Base-by-base conservation (phyloP, 2,797 vertebrate genomes). In the Halcyon leucocephala region DNA sequence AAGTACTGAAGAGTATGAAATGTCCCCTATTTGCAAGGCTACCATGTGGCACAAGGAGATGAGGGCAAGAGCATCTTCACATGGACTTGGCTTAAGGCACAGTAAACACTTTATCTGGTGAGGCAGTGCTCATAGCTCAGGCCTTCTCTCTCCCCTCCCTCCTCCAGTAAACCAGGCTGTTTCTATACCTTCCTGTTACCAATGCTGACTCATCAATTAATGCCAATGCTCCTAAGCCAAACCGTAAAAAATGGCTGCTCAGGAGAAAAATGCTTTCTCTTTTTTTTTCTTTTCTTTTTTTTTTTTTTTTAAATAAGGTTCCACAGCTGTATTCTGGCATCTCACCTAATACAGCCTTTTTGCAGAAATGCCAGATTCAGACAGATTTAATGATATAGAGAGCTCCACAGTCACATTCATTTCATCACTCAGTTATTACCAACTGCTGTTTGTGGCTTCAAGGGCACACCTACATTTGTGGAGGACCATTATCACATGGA, bases 341-440 rank as follows among this genome's bases (percentile, higher is more conserved):
- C 24, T 42, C 54, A 20, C 22, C 20, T 48, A 76, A 37, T 14
- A 31, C n/a, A 65, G 10, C 11, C 5, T 15, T 76, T 88, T 80
- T 55, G 10, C 29, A 66, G 42, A 18, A 92, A 39, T 44, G 5
- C 7, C 60, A 70, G 15, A 48, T 66, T 66, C 28, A 85, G 17
- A 4, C n/a, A 85, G 60, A 70, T 86, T 90, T 60, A 86, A 54
- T 64, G 15, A 57, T 18, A 18, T 10, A 61, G 61, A 41, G 28
- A 82, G 35, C 9, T 87, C 35, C 28, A 35, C 33, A 85, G 65
- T 11, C n/a, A 42, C 26, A 25, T 83, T 71, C 31, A 77, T 44
- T 83, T 78, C 35, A 80, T 42, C 35, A 29, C 70, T 72, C 26
- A 37, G 26, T 71, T 82, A 55, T 62, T 93, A 89, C 78, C 37